Percentiles rank a stretch among this genome's conserved stretches.
Evolutionary conservation across 2,113 vertebrate species (phyloP).

Genomic region (Albula goreensis): DNA sequence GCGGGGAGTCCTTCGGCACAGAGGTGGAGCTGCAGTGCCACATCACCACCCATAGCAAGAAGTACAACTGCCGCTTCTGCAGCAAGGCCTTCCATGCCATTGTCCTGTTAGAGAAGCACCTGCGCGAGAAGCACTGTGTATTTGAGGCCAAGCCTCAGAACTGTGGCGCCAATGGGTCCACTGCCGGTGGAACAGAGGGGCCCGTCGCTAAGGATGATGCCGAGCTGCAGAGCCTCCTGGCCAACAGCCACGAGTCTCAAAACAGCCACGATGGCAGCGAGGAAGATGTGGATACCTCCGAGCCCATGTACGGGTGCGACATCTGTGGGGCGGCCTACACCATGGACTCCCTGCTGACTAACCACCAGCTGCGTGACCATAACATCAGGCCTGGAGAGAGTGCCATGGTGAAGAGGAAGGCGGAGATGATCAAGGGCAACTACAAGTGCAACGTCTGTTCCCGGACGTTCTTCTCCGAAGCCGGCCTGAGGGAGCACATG

Average conservation of each 20-base stretch:
- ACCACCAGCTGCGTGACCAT: slow-evolving; percentile 96
- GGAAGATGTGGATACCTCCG: slow-evolving; percentile 89
- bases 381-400: slow-evolving; percentile 97
- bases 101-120: slow-evolving; percentile 90
- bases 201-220: slow-evolving; percentile 88
- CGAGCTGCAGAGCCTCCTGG: slow-evolving; percentile 85
- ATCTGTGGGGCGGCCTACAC: slow-evolving; percentile 98
- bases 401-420: slow-evolving; percentile 91
- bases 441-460: slow-evolving; percentile 98
- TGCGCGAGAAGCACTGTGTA: slow-evolving; percentile 86
- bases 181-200: slow-evolving; percentile 56
- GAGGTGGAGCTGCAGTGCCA: slow-evolving; percentile 99
- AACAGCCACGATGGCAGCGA: slow-evolving; percentile 93
- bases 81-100: slow-evolving; percentile 98
- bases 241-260: slow-evolving; percentile 89
- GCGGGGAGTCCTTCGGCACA: slow-evolving; percentile 92
- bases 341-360: slow-evolving; percentile 95
- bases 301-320: slow-evolving; percentile 95
- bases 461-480: slow-evolving; percentile 97
- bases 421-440: slow-evolving; percentile 97
- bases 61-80: slow-evolving; percentile 98
- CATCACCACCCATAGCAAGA: slow-evolving; percentile 98
- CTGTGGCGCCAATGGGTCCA: slow-evolving; percentile 86
- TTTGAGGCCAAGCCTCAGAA: slow-evolving; percentile 91
- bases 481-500: slow-evolving; percentile 94